These are phyloP conservation scores for Mesocricetus auratus DNA, from an alignment of 2,113 vertebrate genomes.

Conservation along the genomic window DNA sequence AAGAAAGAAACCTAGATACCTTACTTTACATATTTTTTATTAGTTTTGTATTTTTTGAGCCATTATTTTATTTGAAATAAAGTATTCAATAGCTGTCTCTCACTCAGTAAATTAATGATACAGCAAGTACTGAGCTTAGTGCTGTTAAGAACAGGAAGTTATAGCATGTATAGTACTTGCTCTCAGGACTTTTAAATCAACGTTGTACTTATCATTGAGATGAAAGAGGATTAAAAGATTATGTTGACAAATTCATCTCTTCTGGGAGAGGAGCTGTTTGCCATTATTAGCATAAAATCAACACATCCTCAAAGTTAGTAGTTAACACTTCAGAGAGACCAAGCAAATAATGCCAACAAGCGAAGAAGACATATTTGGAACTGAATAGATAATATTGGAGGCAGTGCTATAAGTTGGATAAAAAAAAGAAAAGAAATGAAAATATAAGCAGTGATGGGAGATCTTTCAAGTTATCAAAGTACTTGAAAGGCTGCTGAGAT, in stretches of 20 bases:
- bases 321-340: background rate
- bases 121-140: background rate
- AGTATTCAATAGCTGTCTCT: background rate
- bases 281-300: background rate
- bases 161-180: background rate
- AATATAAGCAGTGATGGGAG: background rate
- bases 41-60: background rate
- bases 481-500: background rate
- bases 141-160: background rate
- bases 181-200: background rate
- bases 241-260: background rate
- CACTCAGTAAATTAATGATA: background rate
- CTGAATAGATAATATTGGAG: background rate
- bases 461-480: background rate
- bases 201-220: background rate
- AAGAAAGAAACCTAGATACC: background rate
- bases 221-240: background rate
- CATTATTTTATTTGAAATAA: background rate
- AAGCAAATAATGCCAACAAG: background rate
- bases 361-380: background rate
- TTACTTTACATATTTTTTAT: background rate
- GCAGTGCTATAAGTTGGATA: background rate
- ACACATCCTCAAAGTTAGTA: background rate
- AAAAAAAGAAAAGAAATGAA: background rate
- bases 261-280: background rate